These are phyloP conservation scores for Takifugu bimaculatus DNA, from an alignment of 2,113 vertebrate genomes.

Conservation along the genomic window DNA sequence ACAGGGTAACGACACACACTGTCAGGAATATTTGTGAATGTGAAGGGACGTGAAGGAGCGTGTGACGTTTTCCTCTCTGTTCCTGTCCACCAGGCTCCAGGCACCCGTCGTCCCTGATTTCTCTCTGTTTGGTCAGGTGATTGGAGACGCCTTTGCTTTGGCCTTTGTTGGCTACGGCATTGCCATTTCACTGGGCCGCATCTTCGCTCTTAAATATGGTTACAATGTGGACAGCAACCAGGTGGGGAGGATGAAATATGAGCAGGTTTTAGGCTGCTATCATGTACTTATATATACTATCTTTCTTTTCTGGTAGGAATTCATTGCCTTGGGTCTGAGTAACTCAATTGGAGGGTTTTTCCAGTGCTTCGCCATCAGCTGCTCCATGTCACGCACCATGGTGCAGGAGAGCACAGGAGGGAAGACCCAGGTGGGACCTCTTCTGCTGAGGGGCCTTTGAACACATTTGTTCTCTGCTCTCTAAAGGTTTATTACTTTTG, in stretches of 20 bases:
- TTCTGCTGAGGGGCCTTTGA: too few relatives aligned
- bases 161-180: conserved; percentile 91
- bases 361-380: conserved; percentile 89
- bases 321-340: conserved; percentile 86
- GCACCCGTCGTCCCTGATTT: conserved; percentile 69
- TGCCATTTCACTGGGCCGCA: conserved; percentile 91
- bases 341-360: conserved; percentile 87
- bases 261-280: background rate
- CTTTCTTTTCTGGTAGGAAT: conserved; percentile 74
- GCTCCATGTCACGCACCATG: conserved; percentile 91
- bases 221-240: conserved; percentile 97
- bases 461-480: too few relatives aligned
- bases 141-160: conserved; percentile 88
- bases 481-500: too few relatives aligned
- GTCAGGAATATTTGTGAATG: background rate
- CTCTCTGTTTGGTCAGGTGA: conserved; percentile 74
- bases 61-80: background rate
- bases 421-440: conserved; percentile 82
- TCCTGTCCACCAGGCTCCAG: conserved; percentile 74
- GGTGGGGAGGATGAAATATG: conserved; percentile 61
- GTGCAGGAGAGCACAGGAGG: conserved; percentile 90
- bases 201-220: conserved; percentile 90
- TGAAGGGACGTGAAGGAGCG: background rate
- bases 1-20: conserved; percentile 77
- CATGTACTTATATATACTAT: background rate